Conservation (phyloP, 2,888 invertebrate species). For the Syrista parreyssii region DNA sequence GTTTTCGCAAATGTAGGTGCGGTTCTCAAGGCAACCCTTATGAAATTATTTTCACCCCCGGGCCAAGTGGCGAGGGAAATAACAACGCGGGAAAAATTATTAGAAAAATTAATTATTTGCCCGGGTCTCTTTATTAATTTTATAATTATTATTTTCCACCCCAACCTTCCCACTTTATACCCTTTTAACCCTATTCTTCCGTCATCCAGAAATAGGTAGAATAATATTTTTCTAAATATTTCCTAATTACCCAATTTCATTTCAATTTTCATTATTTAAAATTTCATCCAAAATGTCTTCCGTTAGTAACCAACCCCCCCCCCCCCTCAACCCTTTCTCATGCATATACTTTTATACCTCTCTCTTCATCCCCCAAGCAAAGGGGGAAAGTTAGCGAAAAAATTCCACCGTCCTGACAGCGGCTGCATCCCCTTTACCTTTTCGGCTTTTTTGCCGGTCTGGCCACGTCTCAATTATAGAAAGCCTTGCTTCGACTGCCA, state of each 20-base stretch:
- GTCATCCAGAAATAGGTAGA: neutral
- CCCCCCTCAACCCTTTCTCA: neutral
- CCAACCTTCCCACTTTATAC: constrained; percentile 21
- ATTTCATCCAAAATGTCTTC: neutral
- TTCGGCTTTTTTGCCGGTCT: constrained; percentile 60
- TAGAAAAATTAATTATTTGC: constrained; percentile 66
- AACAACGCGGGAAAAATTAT: constrained; percentile 61
- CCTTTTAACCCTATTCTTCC: neutral
- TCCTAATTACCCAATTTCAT: neutral
- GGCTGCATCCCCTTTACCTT: constrained; percentile 50
- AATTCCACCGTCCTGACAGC: constrained; percentile 26
- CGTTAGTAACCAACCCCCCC: neutral
- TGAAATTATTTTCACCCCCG: constrained; percentile 63
- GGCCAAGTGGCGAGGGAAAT: constrained; percentile 29
- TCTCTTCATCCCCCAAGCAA: neutral
- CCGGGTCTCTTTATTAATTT: constrained; percentile 65
- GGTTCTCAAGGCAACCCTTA: constrained; percentile 62
- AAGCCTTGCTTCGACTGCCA: constrained; percentile 65
- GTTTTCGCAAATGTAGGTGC: constrained; percentile 61
- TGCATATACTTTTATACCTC: neutral
- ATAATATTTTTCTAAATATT: neutral
- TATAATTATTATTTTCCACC: constrained; percentile 50
- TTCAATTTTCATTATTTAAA: neutral
- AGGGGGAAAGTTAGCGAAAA: neutral
- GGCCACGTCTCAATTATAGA: constrained; percentile 65